Conservation (phyloP, 1,140 invertebrate genomes). For the Ceratina calcarata region DNA sequence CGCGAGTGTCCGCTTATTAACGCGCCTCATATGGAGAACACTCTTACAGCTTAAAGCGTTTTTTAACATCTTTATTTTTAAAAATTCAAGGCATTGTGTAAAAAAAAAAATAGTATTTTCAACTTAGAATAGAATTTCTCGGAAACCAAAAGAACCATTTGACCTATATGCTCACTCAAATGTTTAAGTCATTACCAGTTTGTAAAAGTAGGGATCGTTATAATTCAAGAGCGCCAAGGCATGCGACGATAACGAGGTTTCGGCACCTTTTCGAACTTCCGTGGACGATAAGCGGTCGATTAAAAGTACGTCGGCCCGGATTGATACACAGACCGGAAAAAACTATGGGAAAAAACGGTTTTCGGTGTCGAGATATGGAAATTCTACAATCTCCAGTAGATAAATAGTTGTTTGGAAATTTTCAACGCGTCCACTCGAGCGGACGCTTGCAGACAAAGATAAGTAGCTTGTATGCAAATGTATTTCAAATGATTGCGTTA, state of each 20-base stretch:
- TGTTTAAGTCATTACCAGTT: conserved; percentile 18
- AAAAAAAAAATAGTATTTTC: too few relatives aligned
- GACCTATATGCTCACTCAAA: neutral
- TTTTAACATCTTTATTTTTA: neutral
- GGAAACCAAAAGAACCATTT: too few relatives aligned
- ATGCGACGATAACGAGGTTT: neutral
- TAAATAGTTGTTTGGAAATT: conserved; percentile 32
- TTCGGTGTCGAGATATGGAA: conserved; percentile 43
- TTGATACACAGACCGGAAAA: conserved; percentile 23
- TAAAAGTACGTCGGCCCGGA: conserved; percentile 8
- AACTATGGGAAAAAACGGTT: neutral
- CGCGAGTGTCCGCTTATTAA: conserved; percentile 23
- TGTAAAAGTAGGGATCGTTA: neutral
- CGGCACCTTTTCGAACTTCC: conserved; percentile 44
- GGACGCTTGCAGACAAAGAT: neutral
- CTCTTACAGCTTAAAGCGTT: conserved; percentile 9
- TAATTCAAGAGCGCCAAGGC: neutral
- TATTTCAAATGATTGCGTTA: neutral
- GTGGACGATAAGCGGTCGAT: conserved; percentile 32
- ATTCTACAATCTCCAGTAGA: conserved; percentile 17
- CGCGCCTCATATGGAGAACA: neutral
- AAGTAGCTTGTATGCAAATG: neutral
- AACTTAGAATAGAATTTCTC: too few relatives aligned
- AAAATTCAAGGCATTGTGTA: neutral
- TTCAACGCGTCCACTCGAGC: neutral